These are phyloP conservation scores for Drosophila ananassae DNA, from an alignment of 1,140 invertebrate genomes.

Conservation along the genomic window DNA sequence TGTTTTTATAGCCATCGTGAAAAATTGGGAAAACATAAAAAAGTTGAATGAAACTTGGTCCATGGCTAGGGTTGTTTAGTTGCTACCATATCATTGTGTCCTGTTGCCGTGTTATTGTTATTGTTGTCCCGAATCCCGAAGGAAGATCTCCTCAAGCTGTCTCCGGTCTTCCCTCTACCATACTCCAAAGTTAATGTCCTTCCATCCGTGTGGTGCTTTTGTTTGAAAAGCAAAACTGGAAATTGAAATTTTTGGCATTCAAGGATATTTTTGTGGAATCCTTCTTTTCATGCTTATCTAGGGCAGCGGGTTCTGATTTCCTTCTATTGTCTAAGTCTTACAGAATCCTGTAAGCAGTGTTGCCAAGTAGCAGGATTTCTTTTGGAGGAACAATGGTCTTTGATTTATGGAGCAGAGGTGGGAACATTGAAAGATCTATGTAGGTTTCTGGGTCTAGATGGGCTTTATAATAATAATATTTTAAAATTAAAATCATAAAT, in stretches of 20 bases:
- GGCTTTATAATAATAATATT: not conserved
- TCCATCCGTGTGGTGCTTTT: slow-evolving; percentile 64
- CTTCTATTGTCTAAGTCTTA: slow-evolving; percentile 35
- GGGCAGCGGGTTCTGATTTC: slow-evolving; percentile 53
- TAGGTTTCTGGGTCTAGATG: not conserved
- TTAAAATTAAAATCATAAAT: too few relatives aligned
- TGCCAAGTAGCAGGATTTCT: slow-evolving; percentile 27
- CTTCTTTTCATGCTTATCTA: slow-evolving; percentile 52
- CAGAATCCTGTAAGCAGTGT: slow-evolving; percentile 42
- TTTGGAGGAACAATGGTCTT: slow-evolving; percentile 16
- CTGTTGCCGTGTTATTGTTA: slow-evolving; percentile 41
- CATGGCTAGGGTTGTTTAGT: slow-evolving; percentile 37
- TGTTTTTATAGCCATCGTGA: slow-evolving; percentile 56
- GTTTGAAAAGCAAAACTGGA: slow-evolving; percentile 62
- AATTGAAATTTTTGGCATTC: slow-evolving; percentile 48
- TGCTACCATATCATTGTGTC: slow-evolving; percentile 49
- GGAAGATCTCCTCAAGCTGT: slow-evolving; percentile 36
- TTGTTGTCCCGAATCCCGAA: slow-evolving; percentile 33
- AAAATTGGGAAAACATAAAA: slow-evolving; percentile 75
- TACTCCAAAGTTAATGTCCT: slow-evolving; percentile 69
- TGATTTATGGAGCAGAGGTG: slow-evolving; percentile 35
- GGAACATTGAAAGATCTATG: not conserved
- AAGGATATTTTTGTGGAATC: slow-evolving; percentile 17
- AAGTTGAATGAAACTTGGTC: slow-evolving; percentile 42
- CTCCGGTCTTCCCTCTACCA: slow-evolving; percentile 4